Evolutionary conservation across 1,140 invertebrate species (phyloP).

Genomic region (Brachystomella parvula): DNA sequence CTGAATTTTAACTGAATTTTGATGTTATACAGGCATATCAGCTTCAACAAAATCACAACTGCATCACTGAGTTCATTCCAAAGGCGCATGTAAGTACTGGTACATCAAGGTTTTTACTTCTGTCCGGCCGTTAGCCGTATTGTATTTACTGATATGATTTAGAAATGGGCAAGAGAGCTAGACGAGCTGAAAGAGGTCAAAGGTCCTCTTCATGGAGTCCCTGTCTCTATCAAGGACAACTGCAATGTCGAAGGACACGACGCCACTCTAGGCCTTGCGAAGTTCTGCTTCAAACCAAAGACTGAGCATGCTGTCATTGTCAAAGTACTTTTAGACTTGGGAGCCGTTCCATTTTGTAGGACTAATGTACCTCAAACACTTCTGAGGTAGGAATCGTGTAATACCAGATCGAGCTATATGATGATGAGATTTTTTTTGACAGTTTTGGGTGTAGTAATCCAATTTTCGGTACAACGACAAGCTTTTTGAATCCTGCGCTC

Average conservation of each 20-base stretch:
- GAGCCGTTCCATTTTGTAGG: slow-evolving; percentile 47
- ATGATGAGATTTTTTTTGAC: neutral
- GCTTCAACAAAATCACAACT: slow-evolving; percentile 17
- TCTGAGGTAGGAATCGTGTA: slow-evolving; percentile 21
- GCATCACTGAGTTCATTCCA: slow-evolving; percentile 34
- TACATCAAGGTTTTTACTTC: slow-evolving; percentile 3
- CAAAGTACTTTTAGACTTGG: slow-evolving; percentile 37
- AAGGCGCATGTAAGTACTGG: slow-evolving; percentile 27
- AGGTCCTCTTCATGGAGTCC: slow-evolving; percentile 42
- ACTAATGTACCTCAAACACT: slow-evolving; percentile 47
- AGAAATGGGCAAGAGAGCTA: slow-evolving; percentile 41
- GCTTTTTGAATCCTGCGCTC: slow-evolving; percentile 29
- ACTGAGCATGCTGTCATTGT: slow-evolving; percentile 42
- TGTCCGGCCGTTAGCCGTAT: neutral
- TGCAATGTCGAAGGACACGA: slow-evolving; percentile 45
- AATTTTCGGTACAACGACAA: slow-evolving; percentile 37
- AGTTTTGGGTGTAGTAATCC: slow-evolving; percentile 39
- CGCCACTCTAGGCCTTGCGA: slow-evolving; percentile 28
- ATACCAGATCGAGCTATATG: neutral
- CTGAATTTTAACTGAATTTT: neutral
- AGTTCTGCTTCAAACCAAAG: slow-evolving; percentile 41
- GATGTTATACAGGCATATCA: slow-evolving; percentile 4
- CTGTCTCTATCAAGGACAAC: slow-evolving; percentile 43
- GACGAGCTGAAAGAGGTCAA: slow-evolving; percentile 38
- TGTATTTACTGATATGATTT: slow-evolving; percentile 11